These are phyloP conservation scores for Sinopyrophorus schimmeli DNA, from an alignment of 2,888 invertebrate genomes.

Conservation along the genomic window DNA sequence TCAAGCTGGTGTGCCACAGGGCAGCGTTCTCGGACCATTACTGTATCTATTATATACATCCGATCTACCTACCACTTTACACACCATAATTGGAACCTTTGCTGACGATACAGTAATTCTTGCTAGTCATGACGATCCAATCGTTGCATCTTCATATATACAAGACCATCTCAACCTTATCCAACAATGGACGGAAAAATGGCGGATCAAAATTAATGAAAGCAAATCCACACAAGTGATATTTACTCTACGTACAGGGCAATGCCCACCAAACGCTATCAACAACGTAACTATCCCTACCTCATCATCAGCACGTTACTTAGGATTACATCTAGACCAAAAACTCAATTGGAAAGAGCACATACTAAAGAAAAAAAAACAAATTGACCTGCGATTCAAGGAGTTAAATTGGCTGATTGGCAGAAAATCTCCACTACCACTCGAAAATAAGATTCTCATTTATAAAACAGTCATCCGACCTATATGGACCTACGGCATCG, in stretches of 20 bases:
- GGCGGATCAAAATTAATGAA: neutral
- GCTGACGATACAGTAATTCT: too few relatives aligned
- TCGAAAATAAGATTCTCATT: too few relatives aligned
- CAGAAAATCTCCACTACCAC: too few relatives aligned
- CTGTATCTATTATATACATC: conserved; percentile 16
- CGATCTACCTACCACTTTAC: conserved; percentile 25
- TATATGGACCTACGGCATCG: too few relatives aligned
- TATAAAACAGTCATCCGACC: too few relatives aligned
- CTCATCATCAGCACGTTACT: neutral
- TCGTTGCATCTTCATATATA: neutral
- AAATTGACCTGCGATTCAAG: too few relatives aligned
- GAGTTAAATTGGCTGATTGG: too few relatives aligned
- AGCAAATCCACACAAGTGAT: neutral
- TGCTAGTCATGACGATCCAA: neutral
- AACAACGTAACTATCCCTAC: neutral
- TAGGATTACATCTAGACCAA: neutral
- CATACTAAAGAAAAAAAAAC: too few relatives aligned
- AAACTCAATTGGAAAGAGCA: too few relatives aligned
- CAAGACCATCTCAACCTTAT: neutral
- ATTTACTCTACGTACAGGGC: neutral
- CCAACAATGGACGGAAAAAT: neutral
- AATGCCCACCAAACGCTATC: neutral
- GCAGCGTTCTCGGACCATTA: neutral
- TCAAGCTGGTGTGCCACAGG: neutral
- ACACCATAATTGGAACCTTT: too few relatives aligned